These are phyloP conservation scores for Sparus aurata DNA, from an alignment of 2,797 vertebrate species.

Conservation along the genomic window DNA sequence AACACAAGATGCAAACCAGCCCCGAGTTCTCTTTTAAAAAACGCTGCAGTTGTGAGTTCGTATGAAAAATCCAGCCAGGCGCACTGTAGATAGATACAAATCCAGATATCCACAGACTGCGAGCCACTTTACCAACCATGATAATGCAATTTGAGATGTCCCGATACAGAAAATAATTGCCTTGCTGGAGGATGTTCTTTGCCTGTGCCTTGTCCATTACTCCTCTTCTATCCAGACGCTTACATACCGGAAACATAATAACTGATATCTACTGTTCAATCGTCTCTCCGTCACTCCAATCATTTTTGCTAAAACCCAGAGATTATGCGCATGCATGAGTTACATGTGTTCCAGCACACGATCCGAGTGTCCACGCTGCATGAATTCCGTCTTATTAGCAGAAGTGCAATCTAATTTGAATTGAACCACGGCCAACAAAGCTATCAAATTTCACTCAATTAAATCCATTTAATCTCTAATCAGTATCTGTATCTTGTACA, in stretches of 20 bases:
- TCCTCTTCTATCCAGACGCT: constrained; percentile 30
- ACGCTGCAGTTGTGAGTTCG: background rate
- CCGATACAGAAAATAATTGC: constrained; percentile 55
- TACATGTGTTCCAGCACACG: constrained; percentile 22
- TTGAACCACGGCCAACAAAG: constrained; percentile 58
- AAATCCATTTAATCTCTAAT: constrained; percentile 58
- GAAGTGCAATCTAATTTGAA: constrained; percentile 60
- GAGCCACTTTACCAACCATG: constrained; percentile 41
- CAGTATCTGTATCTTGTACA: constrained; percentile 57
- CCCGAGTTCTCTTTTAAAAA: constrained; percentile 15
- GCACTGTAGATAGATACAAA: constrained; percentile 17
- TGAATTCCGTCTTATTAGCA: constrained; percentile 55
- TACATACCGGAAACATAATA: constrained; percentile 38
- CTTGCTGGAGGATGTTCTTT: constrained; percentile 39
- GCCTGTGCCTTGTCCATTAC: constrained; percentile 48
- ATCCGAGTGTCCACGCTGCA: constrained; percentile 47
- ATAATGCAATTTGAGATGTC: constrained; percentile 53
- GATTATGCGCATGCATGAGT: constrained; percentile 36
- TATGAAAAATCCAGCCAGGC: constrained; percentile 14
- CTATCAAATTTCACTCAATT: constrained; percentile 57
- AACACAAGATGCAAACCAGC: constrained; percentile 36
- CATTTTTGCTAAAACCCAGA: constrained; percentile 36
- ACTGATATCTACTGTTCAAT: constrained; percentile 39
- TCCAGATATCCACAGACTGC: constrained; percentile 22
- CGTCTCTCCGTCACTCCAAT: constrained; percentile 37